Conservation (phyloP, 2,797 vertebrate genomes). For the Lerista edwardsae region DNA sequence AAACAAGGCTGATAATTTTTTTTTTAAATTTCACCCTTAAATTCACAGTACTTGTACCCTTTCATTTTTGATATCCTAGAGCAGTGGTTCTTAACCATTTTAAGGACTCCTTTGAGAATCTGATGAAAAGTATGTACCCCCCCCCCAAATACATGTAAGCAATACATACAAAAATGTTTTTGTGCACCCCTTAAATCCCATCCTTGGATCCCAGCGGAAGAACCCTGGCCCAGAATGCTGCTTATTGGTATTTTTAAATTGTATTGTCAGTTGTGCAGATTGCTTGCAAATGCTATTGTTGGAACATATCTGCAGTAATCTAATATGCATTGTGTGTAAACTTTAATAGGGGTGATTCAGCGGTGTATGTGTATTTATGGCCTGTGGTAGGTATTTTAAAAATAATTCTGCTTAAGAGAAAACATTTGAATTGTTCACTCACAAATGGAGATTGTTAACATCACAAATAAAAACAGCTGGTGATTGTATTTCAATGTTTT, state of each 20-base stretch:
- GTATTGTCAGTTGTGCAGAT: not conserved
- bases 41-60: not conserved
- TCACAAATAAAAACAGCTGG: not conserved
- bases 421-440: not conserved
- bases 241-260: not conserved
- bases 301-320: not conserved
- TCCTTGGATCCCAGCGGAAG: no score
- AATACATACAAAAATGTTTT: no score
- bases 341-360: not conserved
- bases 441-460: not conserved
- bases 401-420: not conserved
- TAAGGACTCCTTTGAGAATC: no score
- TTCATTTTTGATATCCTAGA: constrained; percentile 1
- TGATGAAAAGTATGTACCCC: no score
- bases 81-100: no score
- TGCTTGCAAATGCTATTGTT: not conserved
- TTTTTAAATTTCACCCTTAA: not conserved
- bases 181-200: no score
- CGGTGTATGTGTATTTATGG: not conserved
- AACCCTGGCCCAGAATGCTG: not conserved
- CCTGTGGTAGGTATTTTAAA: not conserved
- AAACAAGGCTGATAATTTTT: not conserved
- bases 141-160: no score
- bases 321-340: not conserved
- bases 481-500: not conserved